phyloP scores from a whole-genome alignment of 2,797 vertebrate genomes.

The Gastrophryne carolinensis region DNA sequence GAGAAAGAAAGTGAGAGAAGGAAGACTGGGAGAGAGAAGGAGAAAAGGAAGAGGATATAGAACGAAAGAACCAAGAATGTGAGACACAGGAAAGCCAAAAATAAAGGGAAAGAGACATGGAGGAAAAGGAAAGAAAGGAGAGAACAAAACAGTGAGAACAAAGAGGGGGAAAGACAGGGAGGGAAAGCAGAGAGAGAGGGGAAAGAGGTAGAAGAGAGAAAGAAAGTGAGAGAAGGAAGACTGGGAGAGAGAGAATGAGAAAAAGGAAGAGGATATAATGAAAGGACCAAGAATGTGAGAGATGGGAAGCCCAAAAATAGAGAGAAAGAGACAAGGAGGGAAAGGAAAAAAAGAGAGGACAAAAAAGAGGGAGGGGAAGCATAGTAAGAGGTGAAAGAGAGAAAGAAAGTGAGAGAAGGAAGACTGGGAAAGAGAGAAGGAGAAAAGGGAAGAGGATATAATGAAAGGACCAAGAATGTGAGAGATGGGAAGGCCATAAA shows the following conservation, averaged over 20 bases:
- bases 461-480: no score
- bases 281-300: no score
- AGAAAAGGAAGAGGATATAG: no score
- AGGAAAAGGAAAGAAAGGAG: no score
- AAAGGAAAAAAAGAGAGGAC: background rate
- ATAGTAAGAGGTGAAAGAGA: background rate
- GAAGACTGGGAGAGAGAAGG: slow-evolving; percentile 20
- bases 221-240: no score
- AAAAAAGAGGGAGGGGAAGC: background rate
- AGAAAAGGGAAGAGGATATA: background rate
- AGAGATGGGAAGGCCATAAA: background rate
- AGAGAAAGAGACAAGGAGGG: background rate
- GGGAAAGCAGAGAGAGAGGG: background rate
- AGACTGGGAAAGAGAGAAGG: background rate
- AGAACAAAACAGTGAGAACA: background rate
- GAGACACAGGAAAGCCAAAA: no score
- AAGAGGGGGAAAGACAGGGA: background rate
- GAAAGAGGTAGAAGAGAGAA: background rate
- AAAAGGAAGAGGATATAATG: background rate
- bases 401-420: background rate
- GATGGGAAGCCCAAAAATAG: slow-evolving; percentile 57
- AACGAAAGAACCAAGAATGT: no score
- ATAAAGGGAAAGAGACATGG: no score
- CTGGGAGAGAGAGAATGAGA: no score
- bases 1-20: no score